phyloP scores from a whole-genome alignment of 2,113 vertebrate species.

The Rhinogobius similis region DNA sequence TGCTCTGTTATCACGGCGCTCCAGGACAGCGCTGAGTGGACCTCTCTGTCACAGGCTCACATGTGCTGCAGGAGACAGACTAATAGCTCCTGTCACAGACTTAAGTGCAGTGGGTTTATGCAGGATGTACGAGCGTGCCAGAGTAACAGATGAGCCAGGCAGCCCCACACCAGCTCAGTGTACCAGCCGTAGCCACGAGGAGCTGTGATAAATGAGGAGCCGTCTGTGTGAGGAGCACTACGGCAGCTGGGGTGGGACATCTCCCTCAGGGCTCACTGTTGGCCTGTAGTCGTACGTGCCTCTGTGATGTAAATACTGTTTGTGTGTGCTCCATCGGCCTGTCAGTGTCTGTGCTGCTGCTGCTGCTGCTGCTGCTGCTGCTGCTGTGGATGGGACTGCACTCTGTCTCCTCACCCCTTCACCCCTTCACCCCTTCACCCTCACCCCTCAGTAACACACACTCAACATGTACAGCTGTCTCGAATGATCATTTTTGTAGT shows the following conservation, averaged over 20 bases:
- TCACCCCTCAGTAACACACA: too few species aligned
- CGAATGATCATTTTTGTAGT: too few species aligned
- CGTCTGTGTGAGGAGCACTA: neutral
- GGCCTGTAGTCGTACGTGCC: slow-evolving; percentile 14
- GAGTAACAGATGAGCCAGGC: neutral
- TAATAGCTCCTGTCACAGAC: neutral
- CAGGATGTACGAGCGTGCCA: neutral
- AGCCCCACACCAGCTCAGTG: neutral
- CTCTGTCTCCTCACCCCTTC: neutral
- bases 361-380: slow-evolving; percentile 39
- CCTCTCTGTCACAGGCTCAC: too few species aligned
- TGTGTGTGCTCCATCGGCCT: slow-evolving; percentile 63
- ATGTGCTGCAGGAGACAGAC: neutral
- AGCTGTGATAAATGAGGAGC: slow-evolving; percentile 49
- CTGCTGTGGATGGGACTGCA: slow-evolving; percentile 34
- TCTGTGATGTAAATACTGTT: slow-evolving; percentile 22
- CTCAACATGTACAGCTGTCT: too few species aligned
- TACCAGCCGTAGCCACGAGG: neutral
- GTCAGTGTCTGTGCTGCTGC: slow-evolving; percentile 40
- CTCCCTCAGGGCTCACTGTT: slow-evolving; percentile 39
- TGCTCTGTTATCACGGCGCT: too few species aligned
- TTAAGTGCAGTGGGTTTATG: neutral
- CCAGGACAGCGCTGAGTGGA: neutral
- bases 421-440: neutral
- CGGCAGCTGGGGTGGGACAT: slow-evolving; percentile 12